Conservation (phyloP, 2,797 vertebrate species). For the Sebastes hubbsi region DNA sequence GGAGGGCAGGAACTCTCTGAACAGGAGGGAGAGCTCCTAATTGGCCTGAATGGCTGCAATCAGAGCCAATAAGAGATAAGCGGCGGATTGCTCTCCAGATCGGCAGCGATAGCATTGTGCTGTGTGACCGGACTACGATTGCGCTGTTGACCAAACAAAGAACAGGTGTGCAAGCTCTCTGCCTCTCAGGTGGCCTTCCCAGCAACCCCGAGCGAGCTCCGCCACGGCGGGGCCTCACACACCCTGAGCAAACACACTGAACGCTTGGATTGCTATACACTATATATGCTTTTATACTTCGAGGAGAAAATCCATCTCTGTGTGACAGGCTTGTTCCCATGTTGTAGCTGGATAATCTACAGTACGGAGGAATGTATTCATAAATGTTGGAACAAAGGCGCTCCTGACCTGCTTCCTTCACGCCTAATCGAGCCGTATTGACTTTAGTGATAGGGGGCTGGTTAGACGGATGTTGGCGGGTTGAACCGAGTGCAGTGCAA, state of each 20-base stretch:
- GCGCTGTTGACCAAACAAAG: slow-evolving; percentile 77
- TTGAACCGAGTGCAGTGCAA: slow-evolving; percentile 1
- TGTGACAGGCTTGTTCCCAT: slow-evolving; percentile 38
- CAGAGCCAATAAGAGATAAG: slow-evolving; percentile 80
- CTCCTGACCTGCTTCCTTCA: slow-evolving; percentile 46
- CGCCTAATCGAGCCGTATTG: slow-evolving; percentile 45
- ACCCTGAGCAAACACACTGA: slow-evolving; percentile 75
- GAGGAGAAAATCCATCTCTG: slow-evolving; percentile 42
- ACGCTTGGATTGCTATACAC: slow-evolving; percentile 63
- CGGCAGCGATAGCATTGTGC: slow-evolving; percentile 70
- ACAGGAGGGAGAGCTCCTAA: slow-evolving; percentile 64
- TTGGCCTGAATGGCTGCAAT: slow-evolving; percentile 72
- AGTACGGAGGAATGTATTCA: slow-evolving; percentile 52
- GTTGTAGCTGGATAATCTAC: slow-evolving; percentile 33
- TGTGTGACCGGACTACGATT: slow-evolving; percentile 49
- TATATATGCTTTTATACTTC: slow-evolving; percentile 54
- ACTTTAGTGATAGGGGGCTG: slow-evolving; percentile 40
- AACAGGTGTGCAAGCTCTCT: slow-evolving; percentile 74
- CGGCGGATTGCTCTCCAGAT: slow-evolving; percentile 64
- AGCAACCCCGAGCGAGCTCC: slow-evolving; percentile 33
- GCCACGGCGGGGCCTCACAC: slow-evolving; percentile 36
- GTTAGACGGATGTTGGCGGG: slow-evolving; percentile 19
- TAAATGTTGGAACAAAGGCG: slow-evolving; percentile 45
- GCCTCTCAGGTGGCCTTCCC: slow-evolving; percentile 61
- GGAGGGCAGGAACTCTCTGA: slow-evolving; percentile 49